Percentiles rank a stretch among this genome's conserved stretches.
These are phyloP conservation scores for Panorpa germanica DNA, from an alignment of 2,888 invertebrate species.

Conservation along the genomic window DNA sequence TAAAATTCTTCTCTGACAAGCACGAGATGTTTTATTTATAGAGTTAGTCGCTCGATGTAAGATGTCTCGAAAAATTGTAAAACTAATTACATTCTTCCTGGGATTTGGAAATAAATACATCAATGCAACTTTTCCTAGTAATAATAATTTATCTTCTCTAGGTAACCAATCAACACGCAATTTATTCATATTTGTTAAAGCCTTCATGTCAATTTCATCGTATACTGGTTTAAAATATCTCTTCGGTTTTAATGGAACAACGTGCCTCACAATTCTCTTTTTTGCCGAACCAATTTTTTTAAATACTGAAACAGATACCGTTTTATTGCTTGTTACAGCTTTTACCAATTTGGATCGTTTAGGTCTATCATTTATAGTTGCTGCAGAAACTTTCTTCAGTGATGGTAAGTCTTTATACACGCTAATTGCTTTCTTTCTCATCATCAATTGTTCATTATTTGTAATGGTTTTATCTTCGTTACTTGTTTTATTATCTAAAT, in stretches of 20 bases:
- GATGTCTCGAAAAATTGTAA: conserved; percentile 32
- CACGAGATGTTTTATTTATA: conserved; percentile 44
- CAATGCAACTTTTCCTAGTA: conserved; percentile 44
- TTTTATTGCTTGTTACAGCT: conserved; percentile 3
- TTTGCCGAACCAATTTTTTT: conserved; percentile 7
- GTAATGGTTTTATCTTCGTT: conserved; percentile 8
- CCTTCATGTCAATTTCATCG: conserved; percentile 43
- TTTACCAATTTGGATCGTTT: conserved; percentile 6
- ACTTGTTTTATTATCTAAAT: conserved; percentile 11
- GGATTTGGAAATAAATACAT: conserved; percentile 27
- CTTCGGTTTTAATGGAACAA: no score
- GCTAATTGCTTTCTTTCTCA: not conserved
- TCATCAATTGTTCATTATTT: not conserved
- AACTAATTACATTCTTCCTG: conserved; percentile 22
- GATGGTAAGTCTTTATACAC: not conserved
- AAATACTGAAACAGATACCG: not conserved
- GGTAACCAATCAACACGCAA: conserved; percentile 41
- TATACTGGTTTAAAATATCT: conserved; percentile 18
- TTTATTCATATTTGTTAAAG: conserved; percentile 38
- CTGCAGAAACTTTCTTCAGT: not conserved
- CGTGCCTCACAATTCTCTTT: conserved; percentile 7
- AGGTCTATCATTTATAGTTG: no score
- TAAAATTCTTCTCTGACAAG: conserved; percentile 41
- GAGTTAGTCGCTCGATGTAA: conserved; percentile 30
- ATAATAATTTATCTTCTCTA: conserved; percentile 46